Conservation (phyloP, 2,113 vertebrate species). For the Phylloscopus trochiloides region DNA sequence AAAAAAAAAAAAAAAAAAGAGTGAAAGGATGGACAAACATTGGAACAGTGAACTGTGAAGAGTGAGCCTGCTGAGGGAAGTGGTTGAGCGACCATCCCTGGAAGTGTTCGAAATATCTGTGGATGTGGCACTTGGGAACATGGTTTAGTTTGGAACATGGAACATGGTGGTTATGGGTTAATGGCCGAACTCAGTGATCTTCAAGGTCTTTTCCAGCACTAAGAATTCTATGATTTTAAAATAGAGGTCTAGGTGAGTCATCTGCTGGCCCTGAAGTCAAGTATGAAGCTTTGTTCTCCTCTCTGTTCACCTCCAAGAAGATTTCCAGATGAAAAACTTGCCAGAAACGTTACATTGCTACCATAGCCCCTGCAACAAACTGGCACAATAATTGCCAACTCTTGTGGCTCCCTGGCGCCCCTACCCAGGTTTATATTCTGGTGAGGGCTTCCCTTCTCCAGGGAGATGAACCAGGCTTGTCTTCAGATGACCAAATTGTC, state of each 20-base stretch:
- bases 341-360: not conserved
- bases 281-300: not conserved
- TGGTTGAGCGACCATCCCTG: too few relatives aligned
- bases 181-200: rapidly evolving
- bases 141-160: not conserved
- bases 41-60: not conserved
- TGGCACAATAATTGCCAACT: not conserved
- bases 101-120: not conserved
- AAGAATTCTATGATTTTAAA: not conserved
- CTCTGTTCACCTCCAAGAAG: not conserved
- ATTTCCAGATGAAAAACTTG: rapidly evolving
- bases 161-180: not conserved
- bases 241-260: rapidly evolving
- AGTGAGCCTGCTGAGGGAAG: not conserved
- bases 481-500: not conserved
- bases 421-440: not conserved
- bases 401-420: not conserved
- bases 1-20: not conserved
- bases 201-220: not conserved
- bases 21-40: not conserved
- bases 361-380: not conserved
- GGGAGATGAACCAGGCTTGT: not conserved
- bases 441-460: not conserved
- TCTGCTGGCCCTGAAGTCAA: not conserved
- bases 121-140: not conserved